Conservation (phyloP, 2,113 vertebrate species). For the Psettodes erumei region DNA sequence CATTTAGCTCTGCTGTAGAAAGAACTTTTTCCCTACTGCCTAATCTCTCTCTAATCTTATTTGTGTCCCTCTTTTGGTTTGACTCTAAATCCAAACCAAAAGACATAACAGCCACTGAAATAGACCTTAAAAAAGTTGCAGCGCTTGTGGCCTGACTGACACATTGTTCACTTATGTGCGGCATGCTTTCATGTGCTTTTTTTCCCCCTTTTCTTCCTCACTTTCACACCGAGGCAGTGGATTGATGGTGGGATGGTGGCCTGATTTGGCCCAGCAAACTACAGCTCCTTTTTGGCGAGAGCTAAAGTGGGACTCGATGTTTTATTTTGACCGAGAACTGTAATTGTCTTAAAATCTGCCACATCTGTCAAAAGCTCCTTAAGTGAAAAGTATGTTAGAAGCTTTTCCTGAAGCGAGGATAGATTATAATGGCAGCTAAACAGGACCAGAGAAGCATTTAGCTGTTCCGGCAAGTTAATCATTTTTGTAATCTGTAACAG, state of each 20-base stretch:
- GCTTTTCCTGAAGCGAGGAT: neutral
- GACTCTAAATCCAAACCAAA: slow-evolving; percentile 13
- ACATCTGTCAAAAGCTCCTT: slow-evolving; percentile 35
- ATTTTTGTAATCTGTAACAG: neutral
- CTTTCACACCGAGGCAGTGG: slow-evolving; percentile 45
- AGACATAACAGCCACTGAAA: slow-evolving; percentile 12
- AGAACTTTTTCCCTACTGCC: neutral
- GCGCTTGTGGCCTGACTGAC: slow-evolving; percentile 40
- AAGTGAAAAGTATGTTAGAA: slow-evolving; percentile 4
- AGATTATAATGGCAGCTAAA: slow-evolving; percentile 17
- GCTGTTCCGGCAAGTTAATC: neutral
- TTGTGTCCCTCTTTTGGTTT: neutral
- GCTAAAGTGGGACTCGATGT: slow-evolving; percentile 37
- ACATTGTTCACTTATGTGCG: slow-evolving; percentile 22
- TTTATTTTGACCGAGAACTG: slow-evolving; percentile 44
- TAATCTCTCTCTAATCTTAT: slow-evolving; percentile 10
- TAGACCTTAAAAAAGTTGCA: neutral
- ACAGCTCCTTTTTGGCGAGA: slow-evolving; percentile 12
- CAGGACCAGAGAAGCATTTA: neutral
- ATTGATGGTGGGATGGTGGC: slow-evolving; percentile 9
- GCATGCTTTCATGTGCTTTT: slow-evolving; percentile 28
- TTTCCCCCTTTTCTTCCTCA: slow-evolving; percentile 18
- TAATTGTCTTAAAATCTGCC: slow-evolving; percentile 39
- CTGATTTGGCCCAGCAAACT: slow-evolving; percentile 25
- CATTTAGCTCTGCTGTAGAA: neutral